Conservation (phyloP, 1,140 invertebrate species). For the Hylyphantes graminicola region DNA sequence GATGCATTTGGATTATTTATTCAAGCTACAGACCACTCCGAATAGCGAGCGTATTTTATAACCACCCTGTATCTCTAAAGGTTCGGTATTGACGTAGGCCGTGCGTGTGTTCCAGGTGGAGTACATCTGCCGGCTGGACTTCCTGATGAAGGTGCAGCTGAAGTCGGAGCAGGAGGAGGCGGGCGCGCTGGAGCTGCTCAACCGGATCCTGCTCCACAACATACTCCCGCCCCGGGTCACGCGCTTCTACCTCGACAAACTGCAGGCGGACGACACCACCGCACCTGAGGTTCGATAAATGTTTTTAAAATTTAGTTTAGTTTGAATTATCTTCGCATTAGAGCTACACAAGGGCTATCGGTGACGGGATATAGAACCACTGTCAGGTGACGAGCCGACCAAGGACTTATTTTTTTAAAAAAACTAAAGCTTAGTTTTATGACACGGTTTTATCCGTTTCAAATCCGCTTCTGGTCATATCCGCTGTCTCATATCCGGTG, state of each 20-base stretch:
- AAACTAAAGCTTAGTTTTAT: too few relatives aligned
- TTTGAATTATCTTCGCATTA: neutral
- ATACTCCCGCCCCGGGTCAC: slow-evolving; percentile 87
- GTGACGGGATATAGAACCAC: too few relatives aligned
- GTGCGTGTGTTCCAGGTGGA: slow-evolving; percentile 75
- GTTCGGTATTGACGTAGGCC: too few relatives aligned
- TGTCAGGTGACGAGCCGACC: too few relatives aligned
- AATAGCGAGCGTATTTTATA: too few relatives aligned
- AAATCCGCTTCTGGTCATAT: too few relatives aligned
- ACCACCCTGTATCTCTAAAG: too few relatives aligned
- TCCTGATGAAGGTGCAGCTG: slow-evolving; percentile 85
- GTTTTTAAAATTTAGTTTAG: neutral
- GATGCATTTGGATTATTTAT: too few relatives aligned
- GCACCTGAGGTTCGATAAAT: neutral
- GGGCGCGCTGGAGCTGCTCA: slow-evolving; percentile 79
- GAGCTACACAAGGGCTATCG: neutral
- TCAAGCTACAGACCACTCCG: too few relatives aligned
- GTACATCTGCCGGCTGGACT: slow-evolving; percentile 87
- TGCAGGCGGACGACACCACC: neutral
- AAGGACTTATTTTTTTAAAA: too few relatives aligned
- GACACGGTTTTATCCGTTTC: too few relatives aligned
- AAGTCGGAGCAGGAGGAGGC: slow-evolving; percentile 83
- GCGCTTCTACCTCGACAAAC: slow-evolving; percentile 59
- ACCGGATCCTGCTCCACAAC: slow-evolving; percentile 84
- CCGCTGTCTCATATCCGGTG: too few relatives aligned